These are phyloP conservation scores for Lasioglossum calceatum DNA, from an alignment of 2,888 invertebrate species.

Conservation along the genomic window DNA sequence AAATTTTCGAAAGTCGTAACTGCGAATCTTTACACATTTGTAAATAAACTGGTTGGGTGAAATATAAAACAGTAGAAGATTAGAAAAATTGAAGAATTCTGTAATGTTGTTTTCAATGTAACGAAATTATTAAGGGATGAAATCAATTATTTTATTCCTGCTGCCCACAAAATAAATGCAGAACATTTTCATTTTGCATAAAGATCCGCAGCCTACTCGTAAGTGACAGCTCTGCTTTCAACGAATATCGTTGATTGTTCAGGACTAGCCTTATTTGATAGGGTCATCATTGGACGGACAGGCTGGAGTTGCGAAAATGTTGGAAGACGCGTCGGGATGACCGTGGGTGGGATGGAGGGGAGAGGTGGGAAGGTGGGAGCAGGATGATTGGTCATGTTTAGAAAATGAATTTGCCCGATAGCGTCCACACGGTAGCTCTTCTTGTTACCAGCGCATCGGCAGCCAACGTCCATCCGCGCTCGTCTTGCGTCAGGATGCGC, in stretches of 20 bases:
- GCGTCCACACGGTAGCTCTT: slow-evolving; percentile 43
- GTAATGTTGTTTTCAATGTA: too few relatives aligned
- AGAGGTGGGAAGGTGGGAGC: neutral
- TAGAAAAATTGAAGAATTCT: too few relatives aligned
- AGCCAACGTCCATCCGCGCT: slow-evolving; percentile 30
- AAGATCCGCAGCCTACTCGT: too few relatives aligned
- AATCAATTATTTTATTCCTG: too few relatives aligned
- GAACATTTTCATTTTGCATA: too few relatives aligned
- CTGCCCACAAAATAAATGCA: too few relatives aligned
- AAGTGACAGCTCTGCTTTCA: neutral
- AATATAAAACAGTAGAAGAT: too few relatives aligned
- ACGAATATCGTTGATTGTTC: neutral
- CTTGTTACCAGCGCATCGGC: slow-evolving; percentile 39
- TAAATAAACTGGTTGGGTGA: too few relatives aligned
- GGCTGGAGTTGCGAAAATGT: neutral
- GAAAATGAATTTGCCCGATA: slow-evolving; percentile 18
- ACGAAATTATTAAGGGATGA: too few relatives aligned
- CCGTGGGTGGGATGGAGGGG: neutral
- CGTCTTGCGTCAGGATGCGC: slow-evolving; percentile 62
- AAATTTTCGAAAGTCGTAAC: too few relatives aligned
- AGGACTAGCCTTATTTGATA: neutral
- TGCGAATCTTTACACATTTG: too few relatives aligned
- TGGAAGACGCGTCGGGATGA: neutral
- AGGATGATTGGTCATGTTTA: slow-evolving; percentile 1
- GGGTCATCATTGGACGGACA: neutral